A percentile compares a stretch with the other conserved stretches of the same genome.
Conservation (phyloP, 2,888 invertebrate genomes). For the Cistogaster globosa region DNA sequence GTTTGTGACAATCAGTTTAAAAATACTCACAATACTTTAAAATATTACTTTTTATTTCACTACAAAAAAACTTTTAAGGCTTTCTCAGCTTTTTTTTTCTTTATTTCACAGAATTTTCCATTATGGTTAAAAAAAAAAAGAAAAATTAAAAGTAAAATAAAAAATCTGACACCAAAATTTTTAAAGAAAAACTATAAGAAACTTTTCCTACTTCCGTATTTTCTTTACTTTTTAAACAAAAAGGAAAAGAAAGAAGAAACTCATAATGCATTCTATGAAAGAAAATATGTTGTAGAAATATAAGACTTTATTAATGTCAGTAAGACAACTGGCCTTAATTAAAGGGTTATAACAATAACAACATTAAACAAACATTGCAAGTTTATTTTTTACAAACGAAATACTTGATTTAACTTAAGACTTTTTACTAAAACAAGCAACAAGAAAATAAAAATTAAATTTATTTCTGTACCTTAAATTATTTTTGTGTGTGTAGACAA, state of each 20-base stretch:
- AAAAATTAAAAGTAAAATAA: slow-evolving; percentile 20
- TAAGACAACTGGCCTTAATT: neutral
- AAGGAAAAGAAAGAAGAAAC: neutral
- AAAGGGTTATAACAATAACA: neutral
- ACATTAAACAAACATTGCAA: too few relatives aligned
- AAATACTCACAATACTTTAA: too few relatives aligned
- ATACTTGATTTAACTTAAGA: too few relatives aligned
- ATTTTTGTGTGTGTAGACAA: neutral
- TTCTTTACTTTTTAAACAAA: slow-evolving; percentile 1
- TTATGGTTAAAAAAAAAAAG: slow-evolving; percentile 2
- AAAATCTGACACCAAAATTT: neutral
- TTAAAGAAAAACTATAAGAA: slow-evolving; percentile 9
- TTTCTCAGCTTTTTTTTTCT: neutral
- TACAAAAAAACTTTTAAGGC: neutral
- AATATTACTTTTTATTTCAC: too few relatives aligned
- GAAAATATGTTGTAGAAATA: neutral
- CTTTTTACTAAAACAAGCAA: neutral
- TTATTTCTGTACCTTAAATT: neutral
- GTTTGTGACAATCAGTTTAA: too few relatives aligned
- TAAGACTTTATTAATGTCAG: neutral
- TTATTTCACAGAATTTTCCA: neutral
- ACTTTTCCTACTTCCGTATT: slow-evolving; percentile 45
- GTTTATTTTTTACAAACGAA: too few relatives aligned
- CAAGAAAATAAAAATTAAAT: neutral
- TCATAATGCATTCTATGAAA: neutral